phyloP scores from a whole-genome alignment of 2,113 vertebrate species.

The Eulemur rufifrons region DNA sequence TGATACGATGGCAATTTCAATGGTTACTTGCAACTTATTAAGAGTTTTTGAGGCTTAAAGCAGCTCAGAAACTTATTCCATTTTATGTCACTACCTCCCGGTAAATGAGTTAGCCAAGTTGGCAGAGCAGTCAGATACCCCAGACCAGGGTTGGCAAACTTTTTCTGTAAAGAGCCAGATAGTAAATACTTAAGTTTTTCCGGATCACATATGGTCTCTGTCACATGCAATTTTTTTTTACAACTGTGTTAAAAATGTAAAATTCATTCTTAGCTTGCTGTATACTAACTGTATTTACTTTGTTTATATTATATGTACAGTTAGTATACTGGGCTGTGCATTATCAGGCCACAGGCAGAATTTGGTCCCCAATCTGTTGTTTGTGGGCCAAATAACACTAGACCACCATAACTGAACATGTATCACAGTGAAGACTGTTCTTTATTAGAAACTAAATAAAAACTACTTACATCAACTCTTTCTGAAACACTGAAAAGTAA shows the following conservation, averaged over 20 bases:
- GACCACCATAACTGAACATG: neutral
- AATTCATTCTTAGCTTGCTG: slow-evolving; percentile 35
- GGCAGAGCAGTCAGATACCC: neutral
- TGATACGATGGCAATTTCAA: neutral
- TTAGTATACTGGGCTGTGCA: neutral
- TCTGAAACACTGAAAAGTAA: neutral
- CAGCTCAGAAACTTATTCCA: neutral
- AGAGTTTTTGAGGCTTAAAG: neutral
- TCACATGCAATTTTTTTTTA: slow-evolving; percentile 12
- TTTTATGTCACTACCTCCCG: slow-evolving; percentile 28
- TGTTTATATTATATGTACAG: neutral
- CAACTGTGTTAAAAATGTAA: slow-evolving; percentile 44
- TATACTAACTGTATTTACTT: neutral
- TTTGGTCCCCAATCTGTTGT: neutral
- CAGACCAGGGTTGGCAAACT: neutral
- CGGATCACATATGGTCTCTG: slow-evolving; percentile 1
- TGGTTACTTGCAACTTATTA: slow-evolving; percentile 22
- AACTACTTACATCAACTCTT: neutral
- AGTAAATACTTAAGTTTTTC: slow-evolving; percentile 46
- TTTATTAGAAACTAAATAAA: neutral
- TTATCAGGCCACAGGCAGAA: neutral
- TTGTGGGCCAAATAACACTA: neutral
- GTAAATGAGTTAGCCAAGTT: neutral
- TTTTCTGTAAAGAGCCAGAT: slow-evolving; percentile 34
- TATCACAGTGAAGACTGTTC: neutral